A percentile compares a stretch with the other conserved stretches of the same genome.
Evolutionary conservation across 64 coral and sea anemone species (phyloP).

Genomic region (Anthopleura sola): DNA sequence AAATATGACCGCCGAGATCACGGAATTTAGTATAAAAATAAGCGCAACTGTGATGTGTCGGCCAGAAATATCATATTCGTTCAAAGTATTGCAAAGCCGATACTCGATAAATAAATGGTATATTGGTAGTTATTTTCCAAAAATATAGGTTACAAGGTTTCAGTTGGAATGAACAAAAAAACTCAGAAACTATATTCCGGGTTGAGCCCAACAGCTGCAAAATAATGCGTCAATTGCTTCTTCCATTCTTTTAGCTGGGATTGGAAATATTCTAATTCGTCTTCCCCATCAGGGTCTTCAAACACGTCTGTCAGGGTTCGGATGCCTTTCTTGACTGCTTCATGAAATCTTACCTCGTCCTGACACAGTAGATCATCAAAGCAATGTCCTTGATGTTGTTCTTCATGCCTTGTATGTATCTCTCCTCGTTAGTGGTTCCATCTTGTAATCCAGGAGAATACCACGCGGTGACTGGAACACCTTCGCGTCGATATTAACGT

Average conservation of each 20-base stretch:
- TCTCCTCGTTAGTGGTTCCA: background rate
- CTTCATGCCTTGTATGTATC: constrained; percentile 14
- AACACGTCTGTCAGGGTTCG: background rate
- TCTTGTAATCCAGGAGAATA: constrained; percentile 48
- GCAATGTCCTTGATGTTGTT: background rate
- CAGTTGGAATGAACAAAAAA: too few species aligned
- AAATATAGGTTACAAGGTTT: too few species aligned
- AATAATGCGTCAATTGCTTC: background rate
- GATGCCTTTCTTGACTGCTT: background rate
- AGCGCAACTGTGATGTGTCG: too few species aligned
- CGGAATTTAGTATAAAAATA: too few species aligned
- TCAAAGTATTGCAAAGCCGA: too few species aligned
- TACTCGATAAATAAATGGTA: too few species aligned
- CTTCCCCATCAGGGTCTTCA: constrained; percentile 19
- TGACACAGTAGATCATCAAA: constrained; percentile 35
- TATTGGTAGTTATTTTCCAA: too few species aligned
- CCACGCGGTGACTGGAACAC: constrained; percentile 6
- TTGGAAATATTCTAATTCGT: background rate
- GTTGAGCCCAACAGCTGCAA: background rate
- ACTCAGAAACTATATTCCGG: too few species aligned
- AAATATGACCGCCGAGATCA: too few species aligned
- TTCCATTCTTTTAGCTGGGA: background rate
- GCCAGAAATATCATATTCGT: too few species aligned
- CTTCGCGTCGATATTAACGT: background rate
- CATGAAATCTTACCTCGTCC: constrained; percentile 5